Evolutionary conservation across 2,113 vertebrate species (phyloP), one percentile per base, ranked within the genome.

Genomic region (Procavia capensis): DNA sequence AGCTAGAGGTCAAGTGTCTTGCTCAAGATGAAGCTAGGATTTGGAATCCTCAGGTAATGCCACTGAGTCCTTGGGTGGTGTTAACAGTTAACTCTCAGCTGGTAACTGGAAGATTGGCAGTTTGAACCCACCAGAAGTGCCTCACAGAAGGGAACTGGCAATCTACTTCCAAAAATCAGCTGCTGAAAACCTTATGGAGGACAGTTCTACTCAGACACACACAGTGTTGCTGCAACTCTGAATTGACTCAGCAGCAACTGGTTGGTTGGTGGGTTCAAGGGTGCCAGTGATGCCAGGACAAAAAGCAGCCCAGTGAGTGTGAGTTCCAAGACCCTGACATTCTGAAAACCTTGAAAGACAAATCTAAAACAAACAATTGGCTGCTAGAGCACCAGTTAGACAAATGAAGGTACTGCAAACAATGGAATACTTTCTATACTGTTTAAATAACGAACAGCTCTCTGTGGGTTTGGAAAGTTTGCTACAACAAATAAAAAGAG

Each of bases 241-340:
- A 24, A 22, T 20, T 22, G 22, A 59, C 19, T 59, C 57, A 24
- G 4, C 57, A 22, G 57, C 3, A 6, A 59, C 64, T 63, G 61
- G 27, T 63, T 29, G 24, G 61, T 36, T 36, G n/a, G 68, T 24
- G 20, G n/a, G 68, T 36, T 36, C 66, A 25, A 45, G 74, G 24
- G 3, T n/a, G 19, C 6, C n/a, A n/a, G 3, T 5, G 34, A 47
- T 4, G 27, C 57, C 27, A 9, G n/a, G 8, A 17, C 34, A 70
- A n/a, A 50, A 41, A 57, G 1, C 11, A 3, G 1, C 41, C 25
- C 3, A 6, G 19, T 3, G 24, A 74, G 9, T 27, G 8, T 29
- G 74, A 29, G 17, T 6, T 3, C 14, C 41, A 75, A 75, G 41
- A 57, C 31, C 76, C 79, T 1, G 24, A 39, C 13, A 13, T 54